phyloP scores from a whole-genome alignment of 2,797 vertebrate genomes.

The Nasua narica region DNA sequence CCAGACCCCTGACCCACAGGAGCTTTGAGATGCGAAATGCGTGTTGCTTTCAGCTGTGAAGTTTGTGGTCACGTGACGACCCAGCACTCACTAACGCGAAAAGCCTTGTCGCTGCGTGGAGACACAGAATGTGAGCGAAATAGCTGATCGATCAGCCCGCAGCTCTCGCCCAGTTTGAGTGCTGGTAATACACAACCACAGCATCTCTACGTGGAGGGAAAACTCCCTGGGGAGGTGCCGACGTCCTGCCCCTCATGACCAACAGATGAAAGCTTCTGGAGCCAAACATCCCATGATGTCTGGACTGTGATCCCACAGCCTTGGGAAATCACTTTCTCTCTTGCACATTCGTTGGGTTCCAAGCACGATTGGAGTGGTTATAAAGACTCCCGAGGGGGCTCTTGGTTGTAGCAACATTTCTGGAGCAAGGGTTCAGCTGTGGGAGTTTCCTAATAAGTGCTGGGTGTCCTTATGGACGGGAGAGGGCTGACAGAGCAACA shows the following conservation, averaged over 20 bases:
- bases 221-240: neutral
- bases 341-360: neutral
- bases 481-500: neutral
- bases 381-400: neutral
- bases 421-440: neutral
- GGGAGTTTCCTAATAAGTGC: neutral
- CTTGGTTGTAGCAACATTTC: neutral
- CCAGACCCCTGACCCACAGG: neutral
- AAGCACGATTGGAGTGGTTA: neutral
- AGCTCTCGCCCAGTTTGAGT: neutral
- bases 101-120: neutral
- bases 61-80: neutral
- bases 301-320: neutral
- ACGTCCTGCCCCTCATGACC: neutral
- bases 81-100: neutral
- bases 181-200: neutral
- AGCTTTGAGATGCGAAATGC: neutral
- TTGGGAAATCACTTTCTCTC: constrained; percentile 29
- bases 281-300: neutral
- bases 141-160: neutral
- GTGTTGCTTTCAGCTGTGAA: neutral
- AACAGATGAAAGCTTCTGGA: neutral
- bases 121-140: neutral
- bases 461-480: neutral
- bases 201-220: neutral